phyloP scores from a whole-genome alignment of 2,113 vertebrate genomes.

The Shinisaurus crocodilurus region DNA sequence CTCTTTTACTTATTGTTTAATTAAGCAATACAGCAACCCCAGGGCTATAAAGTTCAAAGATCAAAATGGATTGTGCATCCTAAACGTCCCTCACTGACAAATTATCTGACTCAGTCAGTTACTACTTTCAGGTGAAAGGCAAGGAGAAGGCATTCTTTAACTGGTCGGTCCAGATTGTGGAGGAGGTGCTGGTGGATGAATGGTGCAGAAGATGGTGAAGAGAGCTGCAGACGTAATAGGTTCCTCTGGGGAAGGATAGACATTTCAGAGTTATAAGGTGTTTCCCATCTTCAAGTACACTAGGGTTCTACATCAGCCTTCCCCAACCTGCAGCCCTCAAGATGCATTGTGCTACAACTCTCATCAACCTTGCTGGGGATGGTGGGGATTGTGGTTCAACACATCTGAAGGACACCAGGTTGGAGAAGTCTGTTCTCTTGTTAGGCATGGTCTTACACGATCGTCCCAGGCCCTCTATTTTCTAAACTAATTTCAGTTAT shows the following conservation, averaged over 20 bases:
- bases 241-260: background rate
- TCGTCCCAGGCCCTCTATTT: background rate
- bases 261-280: too few species aligned
- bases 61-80: background rate
- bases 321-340: too few species aligned
- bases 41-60: background rate
- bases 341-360: too few species aligned
- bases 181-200: background rate
- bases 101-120: background rate
- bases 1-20: background rate
- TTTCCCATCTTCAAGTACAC: background rate
- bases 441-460: too few species aligned
- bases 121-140: background rate
- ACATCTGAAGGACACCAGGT: too few species aligned
- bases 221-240: background rate
- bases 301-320: background rate
- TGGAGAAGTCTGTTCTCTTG: too few species aligned
- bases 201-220: background rate
- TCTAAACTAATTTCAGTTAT: background rate
- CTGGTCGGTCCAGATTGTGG: background rate
- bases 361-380: too few species aligned
- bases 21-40: background rate
- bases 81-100: background rate
- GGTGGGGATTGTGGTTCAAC: too few species aligned
- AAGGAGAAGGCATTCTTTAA: background rate